Percentiles rank a stretch among this genome's conserved stretches.
These are phyloP conservation scores for Knipowitschia caucasica DNA, from an alignment of 2,797 vertebrate species.

Conservation along the genomic window DNA sequence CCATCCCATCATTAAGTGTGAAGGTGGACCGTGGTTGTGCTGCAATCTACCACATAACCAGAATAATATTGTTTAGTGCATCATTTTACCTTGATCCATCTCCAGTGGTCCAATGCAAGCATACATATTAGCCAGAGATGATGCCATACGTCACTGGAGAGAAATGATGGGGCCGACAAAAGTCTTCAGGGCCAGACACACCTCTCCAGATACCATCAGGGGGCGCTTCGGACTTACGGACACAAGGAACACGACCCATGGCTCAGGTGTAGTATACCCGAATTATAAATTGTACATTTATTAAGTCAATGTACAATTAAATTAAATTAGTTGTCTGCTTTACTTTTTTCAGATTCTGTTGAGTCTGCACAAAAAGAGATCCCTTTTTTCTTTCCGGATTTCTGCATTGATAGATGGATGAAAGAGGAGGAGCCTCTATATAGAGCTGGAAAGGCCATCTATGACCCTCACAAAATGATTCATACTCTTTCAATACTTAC, in stretches of 20 bases:
- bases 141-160: constrained; percentile 87
- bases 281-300: neutral
- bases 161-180: constrained; percentile 93
- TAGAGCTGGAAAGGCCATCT: constrained; percentile 63
- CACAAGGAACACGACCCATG: constrained; percentile 93
- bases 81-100: neutral
- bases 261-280: constrained; percentile 93
- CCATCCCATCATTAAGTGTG: too few species aligned
- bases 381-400: constrained; percentile 92
- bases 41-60: too few species aligned
- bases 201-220: constrained; percentile 80
- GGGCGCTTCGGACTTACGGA: constrained; percentile 90
- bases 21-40: too few species aligned
- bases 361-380: constrained; percentile 90
- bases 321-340: neutral
- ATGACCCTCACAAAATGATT: constrained; percentile 66
- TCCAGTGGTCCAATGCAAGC: constrained; percentile 90
- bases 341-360: constrained; percentile 78
- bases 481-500: constrained; percentile 56
- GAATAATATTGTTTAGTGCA: neutral
- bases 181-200: constrained; percentile 85
- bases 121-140: constrained; percentile 88
- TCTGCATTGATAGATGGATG: constrained; percentile 80
- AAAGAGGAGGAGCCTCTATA: constrained; percentile 78
- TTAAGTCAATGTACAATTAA: neutral